These are phyloP conservation scores for Pterostichus niger DNA, from an alignment of 2,888 invertebrate species.

Conservation along the genomic window DNA sequence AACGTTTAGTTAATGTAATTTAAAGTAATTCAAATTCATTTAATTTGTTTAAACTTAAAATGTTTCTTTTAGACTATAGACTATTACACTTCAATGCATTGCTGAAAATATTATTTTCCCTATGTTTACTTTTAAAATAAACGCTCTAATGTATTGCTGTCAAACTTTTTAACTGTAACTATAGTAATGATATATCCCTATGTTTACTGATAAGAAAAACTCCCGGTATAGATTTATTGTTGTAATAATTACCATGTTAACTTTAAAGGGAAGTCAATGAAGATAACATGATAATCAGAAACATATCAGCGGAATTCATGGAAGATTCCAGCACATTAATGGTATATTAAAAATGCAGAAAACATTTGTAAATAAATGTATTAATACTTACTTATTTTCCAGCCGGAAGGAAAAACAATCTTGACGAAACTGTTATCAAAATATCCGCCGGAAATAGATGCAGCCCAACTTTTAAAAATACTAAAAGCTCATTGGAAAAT, in stretches of 20 bases:
- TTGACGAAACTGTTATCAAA: slow-evolving; percentile 78
- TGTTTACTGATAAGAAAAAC: too few species aligned
- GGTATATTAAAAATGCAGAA: slow-evolving; percentile 75
- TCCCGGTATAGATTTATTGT: not conserved
- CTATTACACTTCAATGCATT: too few species aligned
- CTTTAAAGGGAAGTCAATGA: slow-evolving; percentile 85
- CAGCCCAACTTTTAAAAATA: slow-evolving; percentile 81
- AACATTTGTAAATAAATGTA: slow-evolving; percentile 1
- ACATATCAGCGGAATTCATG: slow-evolving; percentile 81
- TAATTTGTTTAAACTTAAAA: too few species aligned
- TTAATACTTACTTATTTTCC: slow-evolving; percentile 70
- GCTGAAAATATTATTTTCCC: too few species aligned
- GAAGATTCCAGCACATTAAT: slow-evolving; percentile 79
- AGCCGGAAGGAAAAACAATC: slow-evolving; percentile 79
- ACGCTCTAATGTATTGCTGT: too few species aligned
- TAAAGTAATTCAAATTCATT: too few species aligned
- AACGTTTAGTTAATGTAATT: too few species aligned
- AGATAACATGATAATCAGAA: slow-evolving; percentile 85
- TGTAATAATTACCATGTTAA: not conserved
- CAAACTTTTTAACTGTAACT: too few species aligned
- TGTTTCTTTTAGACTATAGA: too few species aligned
- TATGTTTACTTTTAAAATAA: too few species aligned
- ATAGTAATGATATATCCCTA: too few species aligned
- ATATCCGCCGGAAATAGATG: slow-evolving; percentile 83
- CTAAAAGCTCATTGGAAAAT: slow-evolving; percentile 81